Evolutionary conservation across 2,113 vertebrate species (phyloP), one percentile per base, ranked within the genome.

Genomic region (Zosterops hypoxanthus): DNA sequence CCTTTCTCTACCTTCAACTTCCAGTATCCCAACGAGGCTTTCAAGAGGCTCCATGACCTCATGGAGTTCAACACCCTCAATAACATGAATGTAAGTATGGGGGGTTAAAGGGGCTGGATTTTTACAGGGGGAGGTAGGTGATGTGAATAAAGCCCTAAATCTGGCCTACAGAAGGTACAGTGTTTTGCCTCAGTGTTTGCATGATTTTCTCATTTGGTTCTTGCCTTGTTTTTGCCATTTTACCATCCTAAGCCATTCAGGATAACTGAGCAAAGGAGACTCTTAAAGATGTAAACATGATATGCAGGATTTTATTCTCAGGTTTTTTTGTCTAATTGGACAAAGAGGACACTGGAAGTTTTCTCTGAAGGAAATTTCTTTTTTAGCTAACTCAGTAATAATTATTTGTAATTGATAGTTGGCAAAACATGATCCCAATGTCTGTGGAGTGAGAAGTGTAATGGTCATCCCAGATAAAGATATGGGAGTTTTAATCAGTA

Each of bases 21-120:
- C 94, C 99, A 99, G 41, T 99, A 99, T 96, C 92, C 99, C 85
- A 99, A 99, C 44, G 97, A 99, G 86, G 99, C 99, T 19, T 99
- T 98, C 94, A 98, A 97, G 77, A 98, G 98, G 81, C 98, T 99
- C 15, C 99, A 99, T 12, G 98, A 99, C 88, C 98, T 99, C 11
- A 99, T 99, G 99, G 98, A 99, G 88, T 99, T 99, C 98, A 99
- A 99, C 94, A 99, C 99, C 3, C 98, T 99, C 71, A 99, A 99
- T 97, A 99, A 99, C 96, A 98, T 99, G 28, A 98, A 99, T 52
- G 99, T 99, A 92, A 82, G 99, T 98, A 71, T 88, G 42, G 24
- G 18, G 39, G 44, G 5, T 59, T 44, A 17, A 33, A 59, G 77
- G 46, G 24, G 25, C 29, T 56, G 5, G 73, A 1, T 6, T 53